These are phyloP conservation scores for Atta texana DNA, from an alignment of 1,140 invertebrate species.

Conservation along the genomic window DNA sequence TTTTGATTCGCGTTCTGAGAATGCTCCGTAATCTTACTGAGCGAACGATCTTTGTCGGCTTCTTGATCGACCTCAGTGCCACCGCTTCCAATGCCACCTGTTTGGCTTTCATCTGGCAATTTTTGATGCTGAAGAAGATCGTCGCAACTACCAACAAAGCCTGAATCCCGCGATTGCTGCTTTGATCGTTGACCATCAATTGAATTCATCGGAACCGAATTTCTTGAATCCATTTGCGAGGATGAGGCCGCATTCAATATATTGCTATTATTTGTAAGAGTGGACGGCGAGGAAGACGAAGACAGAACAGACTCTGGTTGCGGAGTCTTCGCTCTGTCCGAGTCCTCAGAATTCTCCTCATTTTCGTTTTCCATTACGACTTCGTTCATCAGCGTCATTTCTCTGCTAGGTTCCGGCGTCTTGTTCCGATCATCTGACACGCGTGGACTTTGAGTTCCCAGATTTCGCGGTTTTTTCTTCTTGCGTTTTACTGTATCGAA, in stretches of 20 bases:
- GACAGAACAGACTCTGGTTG: conserved; percentile 86
- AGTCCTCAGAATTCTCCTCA: conserved; percentile 84
- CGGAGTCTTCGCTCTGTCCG: conserved; percentile 88
- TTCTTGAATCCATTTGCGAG: conserved; percentile 49
- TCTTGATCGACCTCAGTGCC: conserved; percentile 63
- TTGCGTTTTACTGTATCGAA: conserved; percentile 95
- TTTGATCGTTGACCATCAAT: conserved; percentile 84
- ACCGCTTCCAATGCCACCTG: not conserved
- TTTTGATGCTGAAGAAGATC: conserved; percentile 91
- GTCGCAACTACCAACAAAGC: conserved; percentile 95
- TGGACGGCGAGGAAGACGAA: conserved; percentile 68
- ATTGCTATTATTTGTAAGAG: not conserved
- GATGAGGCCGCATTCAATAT: not conserved
- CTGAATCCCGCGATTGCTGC: conserved; percentile 94
- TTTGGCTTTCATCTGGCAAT: conserved; percentile 71
- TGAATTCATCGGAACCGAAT: conserved; percentile 14
- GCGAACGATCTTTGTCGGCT: conserved; percentile 64
- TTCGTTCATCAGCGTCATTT: conserved; percentile 77
- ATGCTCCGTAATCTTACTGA: conserved; percentile 65
- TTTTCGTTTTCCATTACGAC: conserved; percentile 79
- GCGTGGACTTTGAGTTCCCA: conserved; percentile 83
- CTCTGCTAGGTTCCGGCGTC: conserved; percentile 86
- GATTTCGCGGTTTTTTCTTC: conserved; percentile 88
- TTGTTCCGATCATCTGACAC: conserved; percentile 85
- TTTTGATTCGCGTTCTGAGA: conserved; percentile 2